Percentiles rank a stretch among this genome's conserved stretches.
phyloP scores from a whole-genome alignment of 2,797 vertebrate species.

The Chiloscyllium punctatum region DNA sequence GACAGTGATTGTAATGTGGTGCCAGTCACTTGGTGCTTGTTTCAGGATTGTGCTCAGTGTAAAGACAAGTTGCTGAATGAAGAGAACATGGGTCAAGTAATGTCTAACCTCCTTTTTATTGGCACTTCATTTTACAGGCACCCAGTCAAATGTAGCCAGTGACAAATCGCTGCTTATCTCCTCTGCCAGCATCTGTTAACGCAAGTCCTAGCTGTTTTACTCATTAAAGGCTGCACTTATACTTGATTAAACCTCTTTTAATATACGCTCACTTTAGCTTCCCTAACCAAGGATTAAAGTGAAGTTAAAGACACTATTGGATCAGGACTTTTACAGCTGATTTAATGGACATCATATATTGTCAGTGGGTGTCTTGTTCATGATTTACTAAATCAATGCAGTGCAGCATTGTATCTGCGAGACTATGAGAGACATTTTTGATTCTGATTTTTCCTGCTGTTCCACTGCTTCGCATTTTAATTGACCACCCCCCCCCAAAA shows the following conservation, averaged over 20 bases:
- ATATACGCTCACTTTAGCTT: background rate
- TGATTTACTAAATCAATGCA: background rate
- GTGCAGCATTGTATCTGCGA: background rate
- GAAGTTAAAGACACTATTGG: background rate
- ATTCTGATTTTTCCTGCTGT: background rate
- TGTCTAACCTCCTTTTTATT: constrained; percentile 65
- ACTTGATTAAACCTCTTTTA: constrained; percentile 24
- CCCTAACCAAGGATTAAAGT: background rate
- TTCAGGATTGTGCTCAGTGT: constrained; percentile 43
- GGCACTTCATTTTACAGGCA: constrained; percentile 69
- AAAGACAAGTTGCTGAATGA: constrained; percentile 55
- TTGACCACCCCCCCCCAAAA: background rate
- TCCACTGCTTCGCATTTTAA: background rate
- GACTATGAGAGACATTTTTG: background rate
- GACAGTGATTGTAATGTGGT: constrained; percentile 46
- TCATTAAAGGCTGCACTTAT: constrained; percentile 9
- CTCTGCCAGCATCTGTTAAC: constrained; percentile 42
- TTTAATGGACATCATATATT: background rate
- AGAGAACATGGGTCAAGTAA: constrained; percentile 53
- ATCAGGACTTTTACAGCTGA: background rate
- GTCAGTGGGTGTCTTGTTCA: background rate
- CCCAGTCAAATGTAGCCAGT: constrained; percentile 47
- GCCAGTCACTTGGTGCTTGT: constrained; percentile 44
- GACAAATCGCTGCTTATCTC: constrained; percentile 51
- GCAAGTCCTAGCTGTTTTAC: constrained; percentile 40